Conservation (phyloP, 2,888 invertebrate genomes). For the Andrena hattorfiana region DNA sequence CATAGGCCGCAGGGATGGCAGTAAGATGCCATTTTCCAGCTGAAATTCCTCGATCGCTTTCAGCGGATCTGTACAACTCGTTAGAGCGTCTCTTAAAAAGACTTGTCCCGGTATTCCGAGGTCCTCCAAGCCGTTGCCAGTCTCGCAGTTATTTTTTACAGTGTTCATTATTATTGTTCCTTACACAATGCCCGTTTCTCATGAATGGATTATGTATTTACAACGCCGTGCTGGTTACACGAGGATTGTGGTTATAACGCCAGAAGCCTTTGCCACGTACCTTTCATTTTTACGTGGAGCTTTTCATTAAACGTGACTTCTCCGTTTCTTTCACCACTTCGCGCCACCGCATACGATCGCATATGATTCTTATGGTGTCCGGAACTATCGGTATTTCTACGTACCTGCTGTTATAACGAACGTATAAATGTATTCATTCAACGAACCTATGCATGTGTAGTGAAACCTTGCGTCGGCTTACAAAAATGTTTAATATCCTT, state of each 20-base stretch:
- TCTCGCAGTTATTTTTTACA: constrained; percentile 77
- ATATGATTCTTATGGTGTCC: constrained; percentile 1
- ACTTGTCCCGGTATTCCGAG: constrained; percentile 95
- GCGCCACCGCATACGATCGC: background rate
- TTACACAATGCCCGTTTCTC: background rate
- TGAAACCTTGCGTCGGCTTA: background rate
- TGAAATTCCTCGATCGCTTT: constrained; percentile 99
- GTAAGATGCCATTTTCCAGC: constrained; percentile 95
- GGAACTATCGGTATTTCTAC: constrained; percentile 6
- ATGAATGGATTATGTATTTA: constrained; percentile 27
- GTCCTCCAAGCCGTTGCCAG: constrained; percentile 91
- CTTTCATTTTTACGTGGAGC: constrained; percentile 1
- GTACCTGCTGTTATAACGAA: background rate
- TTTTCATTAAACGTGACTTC: background rate
- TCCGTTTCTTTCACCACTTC: background rate
- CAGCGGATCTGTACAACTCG: constrained; percentile 97
- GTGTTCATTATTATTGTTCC: constrained; percentile 74
- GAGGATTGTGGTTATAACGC: background rate
- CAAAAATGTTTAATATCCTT: background rate
- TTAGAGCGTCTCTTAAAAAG: constrained; percentile 95
- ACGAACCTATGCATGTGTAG: background rate
- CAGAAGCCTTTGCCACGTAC: background rate
- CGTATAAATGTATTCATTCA: background rate
- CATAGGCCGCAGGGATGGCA: constrained; percentile 97
- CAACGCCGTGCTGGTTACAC: background rate